These are phyloP conservation scores for Meiosimyza platycephala DNA, from an alignment of 2,888 invertebrate species.

Conservation along the genomic window DNA sequence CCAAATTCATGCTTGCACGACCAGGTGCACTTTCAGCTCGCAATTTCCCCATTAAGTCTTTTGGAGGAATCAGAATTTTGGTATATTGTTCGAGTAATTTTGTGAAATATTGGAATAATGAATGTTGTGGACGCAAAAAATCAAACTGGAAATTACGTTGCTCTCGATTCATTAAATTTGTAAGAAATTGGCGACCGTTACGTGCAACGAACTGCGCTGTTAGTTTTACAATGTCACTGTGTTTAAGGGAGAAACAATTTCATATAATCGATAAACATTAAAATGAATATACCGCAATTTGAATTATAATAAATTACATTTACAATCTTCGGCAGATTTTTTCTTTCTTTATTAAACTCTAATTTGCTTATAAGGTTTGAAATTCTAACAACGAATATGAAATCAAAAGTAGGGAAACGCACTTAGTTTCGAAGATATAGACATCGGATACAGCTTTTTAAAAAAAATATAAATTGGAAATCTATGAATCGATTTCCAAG, in stretches of 20 bases:
- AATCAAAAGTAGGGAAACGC: too few relatives aligned
- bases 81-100: conserved; percentile 98
- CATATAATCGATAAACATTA: not conserved
- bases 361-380: too few relatives aligned
- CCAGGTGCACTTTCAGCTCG: conserved; percentile 80
- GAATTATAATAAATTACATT: too few relatives aligned
- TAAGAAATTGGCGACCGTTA: conserved; percentile 97
- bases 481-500: too few relatives aligned
- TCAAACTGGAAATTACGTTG: conserved; percentile 99
- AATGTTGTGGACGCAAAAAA: conserved; percentile 97
- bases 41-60: conserved; percentile 84
- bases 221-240: conserved; percentile 93
- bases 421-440: too few relatives aligned
- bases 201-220: conserved; percentile 99
- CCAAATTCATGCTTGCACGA: conserved; percentile 69
- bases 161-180: conserved; percentile 98
- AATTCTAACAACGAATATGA: too few relatives aligned
- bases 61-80: conserved; percentile 95
- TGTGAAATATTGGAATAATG: conserved; percentile 97
- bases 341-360: too few relatives aligned
- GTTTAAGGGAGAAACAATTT: conserved; percentile 47
- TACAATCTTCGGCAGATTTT: too few relatives aligned
- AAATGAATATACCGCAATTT: too few relatives aligned
- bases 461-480: too few relatives aligned
- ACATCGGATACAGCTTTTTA: too few relatives aligned